Conservation (phyloP, 2,888 invertebrate genomes). For the Polyploca ridens region DNA sequence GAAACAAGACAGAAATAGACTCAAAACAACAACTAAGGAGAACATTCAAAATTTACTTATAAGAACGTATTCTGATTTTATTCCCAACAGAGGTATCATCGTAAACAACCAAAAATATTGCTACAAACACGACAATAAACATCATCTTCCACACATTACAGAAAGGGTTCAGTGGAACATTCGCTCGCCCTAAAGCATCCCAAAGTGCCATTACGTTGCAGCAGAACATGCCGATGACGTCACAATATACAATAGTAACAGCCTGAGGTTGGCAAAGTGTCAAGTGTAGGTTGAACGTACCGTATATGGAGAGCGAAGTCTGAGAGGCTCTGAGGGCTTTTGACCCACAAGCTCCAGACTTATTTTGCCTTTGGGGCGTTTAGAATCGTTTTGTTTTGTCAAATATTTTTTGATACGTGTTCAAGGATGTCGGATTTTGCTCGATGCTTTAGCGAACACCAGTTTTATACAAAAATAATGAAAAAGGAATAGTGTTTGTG, state of each 20-base stretch:
- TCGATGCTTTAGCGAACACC: no score
- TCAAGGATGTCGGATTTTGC: no score
- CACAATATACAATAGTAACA: constrained; percentile 12
- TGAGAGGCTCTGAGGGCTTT: not conserved
- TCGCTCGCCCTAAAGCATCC: constrained; percentile 17
- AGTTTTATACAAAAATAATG: no score
- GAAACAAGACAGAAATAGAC: no score
- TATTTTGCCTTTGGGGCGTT: not conserved
- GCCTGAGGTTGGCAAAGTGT: constrained; percentile 31
- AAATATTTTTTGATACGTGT: no score
- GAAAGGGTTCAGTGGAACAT: not conserved
- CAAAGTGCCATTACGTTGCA: not conserved
- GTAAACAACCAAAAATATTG: not conserved
- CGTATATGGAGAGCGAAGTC: constrained; percentile 6
- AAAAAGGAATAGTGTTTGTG: no score
- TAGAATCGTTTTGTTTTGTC: not conserved
- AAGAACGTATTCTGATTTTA: no score
- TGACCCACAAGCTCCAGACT: not conserved
- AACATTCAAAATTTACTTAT: no score
- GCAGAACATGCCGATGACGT: constrained; percentile 14
- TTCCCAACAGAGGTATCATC: not conserved
- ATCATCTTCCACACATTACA: not conserved
- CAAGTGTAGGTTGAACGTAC: constrained; percentile 25
- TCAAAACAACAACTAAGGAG: no score
- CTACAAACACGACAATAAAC: not conserved